phyloP scores from a whole-genome alignment of 2,113 vertebrate genomes.

The Fregetta grallaria region DNA sequence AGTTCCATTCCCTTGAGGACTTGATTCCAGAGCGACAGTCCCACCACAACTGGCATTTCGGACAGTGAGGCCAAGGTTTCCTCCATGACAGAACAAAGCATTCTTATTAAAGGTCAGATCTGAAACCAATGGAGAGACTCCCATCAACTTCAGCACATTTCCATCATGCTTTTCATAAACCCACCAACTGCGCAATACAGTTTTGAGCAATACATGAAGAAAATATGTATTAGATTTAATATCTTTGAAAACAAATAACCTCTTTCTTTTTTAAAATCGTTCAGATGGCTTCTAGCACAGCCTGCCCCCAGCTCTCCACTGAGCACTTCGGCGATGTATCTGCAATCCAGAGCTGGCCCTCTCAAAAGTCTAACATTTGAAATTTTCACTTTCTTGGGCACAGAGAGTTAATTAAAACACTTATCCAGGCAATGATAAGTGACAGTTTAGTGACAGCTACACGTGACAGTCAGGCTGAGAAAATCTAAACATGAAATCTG shows the following conservation, averaged over 20 bases:
- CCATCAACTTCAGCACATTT: background rate
- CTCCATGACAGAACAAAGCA: rapidly evolving
- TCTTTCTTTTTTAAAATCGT: background rate
- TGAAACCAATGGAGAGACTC: background rate
- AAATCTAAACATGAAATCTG: background rate
- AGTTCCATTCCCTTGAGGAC: background rate
- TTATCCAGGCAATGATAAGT: background rate
- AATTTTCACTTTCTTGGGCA: background rate
- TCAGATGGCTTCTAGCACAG: background rate
- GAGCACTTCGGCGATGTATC: background rate
- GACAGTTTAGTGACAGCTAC: background rate
- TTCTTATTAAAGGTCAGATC: background rate
- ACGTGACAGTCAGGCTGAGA: background rate
- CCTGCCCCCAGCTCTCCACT: background rate
- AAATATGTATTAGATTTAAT: background rate
- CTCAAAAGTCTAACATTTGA: background rate
- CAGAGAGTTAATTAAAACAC: background rate
- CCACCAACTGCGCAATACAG: background rate
- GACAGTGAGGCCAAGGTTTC: background rate
- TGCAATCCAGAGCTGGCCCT: background rate
- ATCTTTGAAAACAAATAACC: background rate
- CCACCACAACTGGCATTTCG: background rate
- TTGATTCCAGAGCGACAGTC: background rate
- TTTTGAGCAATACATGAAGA: background rate
- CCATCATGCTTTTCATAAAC: background rate